Percentiles rank a stretch among this genome's conserved stretches.
phyloP scores from a whole-genome alignment of 2,888 invertebrate genomes.

The Tiliacea citrago region DNA sequence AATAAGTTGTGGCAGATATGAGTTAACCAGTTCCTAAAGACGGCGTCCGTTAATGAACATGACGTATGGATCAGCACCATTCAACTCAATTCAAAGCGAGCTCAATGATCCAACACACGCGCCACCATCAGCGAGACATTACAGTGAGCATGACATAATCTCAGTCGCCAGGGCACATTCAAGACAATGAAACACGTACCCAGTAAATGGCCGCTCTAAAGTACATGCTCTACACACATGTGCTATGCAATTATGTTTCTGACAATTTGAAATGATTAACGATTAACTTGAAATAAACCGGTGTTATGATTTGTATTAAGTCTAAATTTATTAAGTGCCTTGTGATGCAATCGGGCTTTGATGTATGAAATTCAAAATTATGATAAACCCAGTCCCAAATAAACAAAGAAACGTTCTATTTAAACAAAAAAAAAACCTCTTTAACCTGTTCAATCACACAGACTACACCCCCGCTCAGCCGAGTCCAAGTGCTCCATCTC shows the following conservation, averaged over 20 bases:
- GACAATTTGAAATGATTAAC: background rate
- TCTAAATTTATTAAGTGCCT: background rate
- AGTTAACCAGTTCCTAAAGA: background rate
- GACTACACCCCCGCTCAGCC: constrained; percentile 96
- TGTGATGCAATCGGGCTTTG: background rate
- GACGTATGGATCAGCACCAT: too few species aligned
- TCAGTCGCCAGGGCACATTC: background rate
- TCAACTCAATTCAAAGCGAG: too few species aligned
- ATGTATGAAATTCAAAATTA: background rate
- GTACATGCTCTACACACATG: too few species aligned
- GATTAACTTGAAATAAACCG: background rate
- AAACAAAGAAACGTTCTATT: background rate
- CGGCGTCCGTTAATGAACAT: too few species aligned
- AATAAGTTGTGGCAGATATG: too few species aligned
- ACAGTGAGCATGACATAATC: background rate
- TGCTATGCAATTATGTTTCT: background rate
- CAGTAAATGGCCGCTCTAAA: too few species aligned
- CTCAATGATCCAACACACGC: background rate
- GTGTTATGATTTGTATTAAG: background rate
- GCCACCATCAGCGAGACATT: background rate
- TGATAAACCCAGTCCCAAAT: background rate
- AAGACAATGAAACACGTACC: background rate
- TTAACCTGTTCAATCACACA: background rate
- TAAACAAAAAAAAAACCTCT: background rate
- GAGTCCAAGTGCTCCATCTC: constrained; percentile 96